Evolutionary conservation across 2,888 invertebrate species (phyloP), one percentile per base, ranked within the genome.

Genomic region (Orthosia gothica): DNA sequence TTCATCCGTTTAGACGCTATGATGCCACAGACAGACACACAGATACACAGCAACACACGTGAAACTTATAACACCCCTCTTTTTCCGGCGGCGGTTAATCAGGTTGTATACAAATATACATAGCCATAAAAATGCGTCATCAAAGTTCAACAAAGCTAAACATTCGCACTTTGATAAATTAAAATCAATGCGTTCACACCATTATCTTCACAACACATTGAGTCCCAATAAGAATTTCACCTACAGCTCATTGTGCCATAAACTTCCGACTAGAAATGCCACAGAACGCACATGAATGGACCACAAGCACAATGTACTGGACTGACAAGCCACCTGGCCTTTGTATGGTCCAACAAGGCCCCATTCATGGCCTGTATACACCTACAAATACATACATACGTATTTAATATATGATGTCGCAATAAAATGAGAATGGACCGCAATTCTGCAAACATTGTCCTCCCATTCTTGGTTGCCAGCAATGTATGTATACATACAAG

Each of bases 261-360:
- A 82, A 82, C 75, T 80, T 82, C 82, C 69, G 40, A 64, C 70
- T 62, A 69, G 69, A 74, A 80, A 84, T 86, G 79, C 74, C 69
- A 70, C 20, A 61, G 68, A 47, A 57, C 58, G n/a, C 32, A 59
- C 58, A 73, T 77, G 85, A 84, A 86, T 86, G 66, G 79, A 74
- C 66, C 62, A 52, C 55, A 67, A 47, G 59, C 65, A 80, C 66
- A 82, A 80, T 84, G 50, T 70, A 70, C 54, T 74, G 74, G 67
- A 72, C 75, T 70, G 58, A 55, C 78, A 61, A 70, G 72, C 80
- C 74, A 82, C 74, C 74, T 79, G 79, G 70, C 74, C 49, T 76
- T 85, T 85, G 79, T 84, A 20, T 61, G 59, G 54, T 16, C 73
- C 45, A 77, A 75, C 69, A 66, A 81, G 72, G 69, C 71, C 54